Conservation (phyloP, 2,888 invertebrate genomes). For the Nymphalis c-album region DNA sequence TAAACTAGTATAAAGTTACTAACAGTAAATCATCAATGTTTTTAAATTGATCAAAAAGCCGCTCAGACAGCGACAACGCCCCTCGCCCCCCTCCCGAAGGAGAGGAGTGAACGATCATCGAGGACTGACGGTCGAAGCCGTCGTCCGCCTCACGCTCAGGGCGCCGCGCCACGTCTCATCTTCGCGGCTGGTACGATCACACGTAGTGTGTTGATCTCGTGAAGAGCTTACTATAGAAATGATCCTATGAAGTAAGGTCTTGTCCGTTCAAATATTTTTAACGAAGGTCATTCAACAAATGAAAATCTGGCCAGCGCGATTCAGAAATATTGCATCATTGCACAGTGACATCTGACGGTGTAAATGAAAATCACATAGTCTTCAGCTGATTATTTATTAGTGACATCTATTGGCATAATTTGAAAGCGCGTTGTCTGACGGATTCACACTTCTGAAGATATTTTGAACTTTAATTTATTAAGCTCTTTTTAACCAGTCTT, state of each 20-base stretch:
- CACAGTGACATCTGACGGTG: background rate
- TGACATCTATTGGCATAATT: background rate
- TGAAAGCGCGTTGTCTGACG: background rate
- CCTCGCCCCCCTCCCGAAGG: slow-evolving; percentile 40
- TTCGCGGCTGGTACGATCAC: slow-evolving; percentile 45
- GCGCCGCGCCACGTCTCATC: slow-evolving; percentile 51
- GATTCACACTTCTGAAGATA: too few species aligned
- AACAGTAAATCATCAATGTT: background rate
- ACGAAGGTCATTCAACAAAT: background rate
- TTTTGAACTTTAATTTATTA: too few species aligned
- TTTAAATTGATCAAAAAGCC: slow-evolving; percentile 26
- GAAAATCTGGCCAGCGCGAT: slow-evolving; percentile 13
- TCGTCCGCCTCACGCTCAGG: slow-evolving; percentile 49
- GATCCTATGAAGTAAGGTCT: slow-evolving; percentile 51
- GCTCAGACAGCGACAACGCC: slow-evolving; percentile 49
- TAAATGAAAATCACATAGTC: background rate
- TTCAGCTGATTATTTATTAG: background rate
- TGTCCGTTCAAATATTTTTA: background rate
- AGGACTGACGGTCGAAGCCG: slow-evolving; percentile 41
- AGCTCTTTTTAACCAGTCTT: too few species aligned
- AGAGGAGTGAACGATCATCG: slow-evolving; percentile 51
- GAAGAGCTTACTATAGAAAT: slow-evolving; percentile 55
- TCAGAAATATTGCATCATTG: background rate
- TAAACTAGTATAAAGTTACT: too few species aligned
- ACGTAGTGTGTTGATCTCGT: slow-evolving; percentile 47